These are phyloP conservation scores for Hoplodrina ambigua DNA, from an alignment of 2,888 invertebrate species.

Conservation along the genomic window DNA sequence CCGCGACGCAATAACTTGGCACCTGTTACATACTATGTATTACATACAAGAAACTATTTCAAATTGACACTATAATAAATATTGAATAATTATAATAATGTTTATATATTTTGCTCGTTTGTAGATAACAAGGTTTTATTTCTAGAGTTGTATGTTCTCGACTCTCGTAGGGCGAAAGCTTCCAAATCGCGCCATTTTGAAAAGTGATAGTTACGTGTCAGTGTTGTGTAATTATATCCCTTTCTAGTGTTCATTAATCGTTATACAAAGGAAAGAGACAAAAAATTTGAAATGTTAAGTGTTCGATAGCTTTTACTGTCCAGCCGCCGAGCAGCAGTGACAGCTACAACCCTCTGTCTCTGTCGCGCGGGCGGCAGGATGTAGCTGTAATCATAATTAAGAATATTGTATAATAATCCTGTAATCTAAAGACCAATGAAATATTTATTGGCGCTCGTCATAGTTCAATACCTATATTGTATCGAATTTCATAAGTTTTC, in stretches of 20 bases:
- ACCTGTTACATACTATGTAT: slow-evolving; percentile 53
- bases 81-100: slow-evolving; percentile 14
- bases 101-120: slow-evolving; percentile 45
- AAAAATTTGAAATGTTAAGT: slow-evolving; percentile 51
- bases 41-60: slow-evolving; percentile 26
- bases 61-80: slow-evolving; percentile 10
- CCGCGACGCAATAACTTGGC: slow-evolving; percentile 32
- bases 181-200: slow-evolving; percentile 38
- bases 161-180: slow-evolving; percentile 22
- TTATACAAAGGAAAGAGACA: slow-evolving; percentile 55
- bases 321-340: slow-evolving; percentile 27
- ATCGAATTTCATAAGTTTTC: slow-evolving; percentile 53
- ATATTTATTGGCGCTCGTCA: slow-evolving; percentile 61
- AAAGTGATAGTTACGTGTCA: slow-evolving; percentile 45
- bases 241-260: slow-evolving; percentile 63
- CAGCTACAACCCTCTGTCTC: slow-evolving; percentile 5
- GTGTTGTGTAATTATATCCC: slow-evolving; percentile 53
- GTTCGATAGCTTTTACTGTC: slow-evolving; percentile 59
- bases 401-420: slow-evolving; percentile 60
- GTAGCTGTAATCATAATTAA: slow-evolving; percentile 46
- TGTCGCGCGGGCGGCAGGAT: slow-evolving; percentile 26
- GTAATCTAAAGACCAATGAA: slow-evolving; percentile 68
- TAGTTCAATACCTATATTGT: slow-evolving; percentile 53
- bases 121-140: slow-evolving; percentile 33
- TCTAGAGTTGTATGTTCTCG: background rate